A percentile compares a stretch with the other conserved stretches of the same genome.
These are phyloP conservation scores for Neoascia interrupta DNA, from an alignment of 2,888 invertebrate genomes.

Conservation along the genomic window DNA sequence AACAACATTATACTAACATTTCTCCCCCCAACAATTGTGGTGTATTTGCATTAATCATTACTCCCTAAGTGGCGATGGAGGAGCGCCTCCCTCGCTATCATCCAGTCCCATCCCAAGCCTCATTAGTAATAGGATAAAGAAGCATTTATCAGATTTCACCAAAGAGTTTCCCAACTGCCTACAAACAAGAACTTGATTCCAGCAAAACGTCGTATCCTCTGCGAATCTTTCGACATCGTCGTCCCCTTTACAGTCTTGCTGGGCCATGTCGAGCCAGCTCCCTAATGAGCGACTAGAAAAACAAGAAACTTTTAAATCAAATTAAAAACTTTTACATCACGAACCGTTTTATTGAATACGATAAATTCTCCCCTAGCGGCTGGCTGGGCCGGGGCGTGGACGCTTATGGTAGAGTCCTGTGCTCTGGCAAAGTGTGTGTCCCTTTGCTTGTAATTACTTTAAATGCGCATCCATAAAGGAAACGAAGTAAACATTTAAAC, in stretches of 20 bases:
- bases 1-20: too few species aligned
- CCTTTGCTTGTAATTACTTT: constrained; percentile 28
- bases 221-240: not conserved
- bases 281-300: constrained; percentile 42
- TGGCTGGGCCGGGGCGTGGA: constrained; percentile 1
- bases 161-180: constrained; percentile 29
- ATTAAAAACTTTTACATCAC: constrained; percentile 61
- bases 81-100: not conserved
- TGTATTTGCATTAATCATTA: constrained; percentile 49
- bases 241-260: not conserved
- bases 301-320: constrained; percentile 51
- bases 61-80: not conserved
- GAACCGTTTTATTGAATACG: constrained; percentile 54
- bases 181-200: constrained; percentile 37
- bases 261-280: not conserved
- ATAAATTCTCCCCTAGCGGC: constrained; percentile 29
- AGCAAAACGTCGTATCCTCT: not conserved
- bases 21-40: constrained; percentile 4
- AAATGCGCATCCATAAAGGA: constrained; percentile 11
- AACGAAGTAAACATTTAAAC: constrained; percentile 17
- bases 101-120: not conserved
- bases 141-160: constrained; percentile 50
- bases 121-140: constrained; percentile 47
- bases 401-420: constrained; percentile 7
- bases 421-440: too few species aligned